Percentiles rank a stretch among this genome's conserved stretches.
phyloP scores from a whole-genome alignment of 2,113 vertebrate genomes.

The Columba janthina region DNA sequence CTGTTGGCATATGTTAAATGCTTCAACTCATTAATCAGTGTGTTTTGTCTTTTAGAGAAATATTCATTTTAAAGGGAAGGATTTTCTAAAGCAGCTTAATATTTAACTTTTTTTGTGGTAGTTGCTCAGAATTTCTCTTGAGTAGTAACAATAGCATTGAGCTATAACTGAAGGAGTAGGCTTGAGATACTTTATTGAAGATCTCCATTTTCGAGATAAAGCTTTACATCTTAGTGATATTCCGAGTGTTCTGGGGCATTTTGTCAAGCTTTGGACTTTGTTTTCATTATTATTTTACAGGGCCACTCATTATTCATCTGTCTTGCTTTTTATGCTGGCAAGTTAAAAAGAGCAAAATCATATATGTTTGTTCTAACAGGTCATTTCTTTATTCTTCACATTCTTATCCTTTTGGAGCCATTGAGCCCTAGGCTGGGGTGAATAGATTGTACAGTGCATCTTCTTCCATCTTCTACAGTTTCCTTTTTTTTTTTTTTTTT shows the following conservation, averaged over 20 bases:
- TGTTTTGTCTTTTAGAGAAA: background rate
- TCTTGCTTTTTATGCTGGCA: background rate
- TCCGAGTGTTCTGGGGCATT: background rate
- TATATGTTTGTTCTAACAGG: background rate
- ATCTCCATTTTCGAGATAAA: background rate
- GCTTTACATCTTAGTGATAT: background rate
- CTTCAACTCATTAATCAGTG: background rate
- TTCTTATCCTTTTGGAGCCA: background rate
- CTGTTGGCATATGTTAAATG: background rate
- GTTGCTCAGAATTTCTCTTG: background rate
- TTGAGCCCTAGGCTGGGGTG: background rate
- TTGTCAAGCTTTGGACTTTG: background rate
- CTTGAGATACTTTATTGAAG: background rate
- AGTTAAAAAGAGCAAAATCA: background rate
- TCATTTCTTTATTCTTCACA: background rate
- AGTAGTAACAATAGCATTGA: background rate
- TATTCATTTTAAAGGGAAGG: background rate
- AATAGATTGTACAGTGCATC: background rate
- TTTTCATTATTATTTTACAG: background rate
- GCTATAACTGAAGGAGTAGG: background rate
- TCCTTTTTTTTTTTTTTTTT: background rate
- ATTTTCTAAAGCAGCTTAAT: background rate
- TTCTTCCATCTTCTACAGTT: background rate
- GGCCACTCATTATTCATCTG: background rate
- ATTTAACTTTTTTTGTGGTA: background rate